phyloP scores from a whole-genome alignment of 2,113 vertebrate genomes.

The Semicossyphus pulcher region DNA sequence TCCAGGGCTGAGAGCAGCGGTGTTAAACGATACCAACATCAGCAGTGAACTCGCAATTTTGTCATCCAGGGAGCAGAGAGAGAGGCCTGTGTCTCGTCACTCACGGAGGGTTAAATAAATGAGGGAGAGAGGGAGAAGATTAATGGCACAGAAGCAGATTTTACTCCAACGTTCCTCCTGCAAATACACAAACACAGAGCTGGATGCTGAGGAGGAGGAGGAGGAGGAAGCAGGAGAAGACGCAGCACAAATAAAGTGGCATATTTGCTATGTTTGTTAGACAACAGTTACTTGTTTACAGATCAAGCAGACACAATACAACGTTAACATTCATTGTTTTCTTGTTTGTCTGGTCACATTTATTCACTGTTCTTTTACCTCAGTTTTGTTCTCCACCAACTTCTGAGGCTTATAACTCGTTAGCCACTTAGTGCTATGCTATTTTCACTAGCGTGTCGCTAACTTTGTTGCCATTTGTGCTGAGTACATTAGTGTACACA shows the following conservation, averaged over 20 bases:
- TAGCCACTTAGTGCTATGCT: too few relatives aligned
- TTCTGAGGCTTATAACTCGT: neutral
- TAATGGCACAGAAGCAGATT: slow-evolving; percentile 60
- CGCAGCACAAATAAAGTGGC: neutral
- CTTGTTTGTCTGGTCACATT: neutral
- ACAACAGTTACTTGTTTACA: neutral
- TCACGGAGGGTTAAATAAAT: slow-evolving; percentile 51
- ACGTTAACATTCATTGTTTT: neutral
- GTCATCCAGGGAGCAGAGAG: slow-evolving; percentile 1
- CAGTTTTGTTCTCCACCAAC: neutral
- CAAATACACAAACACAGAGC: slow-evolving; percentile 58
- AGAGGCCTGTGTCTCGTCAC: slow-evolving; percentile 51
- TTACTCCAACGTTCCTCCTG: slow-evolving; percentile 36
- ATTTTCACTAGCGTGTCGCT: too few relatives aligned
- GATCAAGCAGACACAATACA: too few relatives aligned
- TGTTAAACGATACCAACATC: slow-evolving; percentile 46
- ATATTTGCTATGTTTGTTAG: neutral
- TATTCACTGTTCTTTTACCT: neutral
- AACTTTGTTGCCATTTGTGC: too few relatives aligned
- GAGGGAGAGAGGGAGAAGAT: slow-evolving; percentile 43
- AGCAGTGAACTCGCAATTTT: slow-evolving; percentile 38
- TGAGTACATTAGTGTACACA: too few relatives aligned
- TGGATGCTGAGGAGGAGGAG: neutral
- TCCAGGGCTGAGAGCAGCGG: neutral
- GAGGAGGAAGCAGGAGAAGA: neutral